Evolutionary conservation across 2,888 invertebrate genomes (phyloP).

Genomic region (Flexamia atlantica): DNA sequence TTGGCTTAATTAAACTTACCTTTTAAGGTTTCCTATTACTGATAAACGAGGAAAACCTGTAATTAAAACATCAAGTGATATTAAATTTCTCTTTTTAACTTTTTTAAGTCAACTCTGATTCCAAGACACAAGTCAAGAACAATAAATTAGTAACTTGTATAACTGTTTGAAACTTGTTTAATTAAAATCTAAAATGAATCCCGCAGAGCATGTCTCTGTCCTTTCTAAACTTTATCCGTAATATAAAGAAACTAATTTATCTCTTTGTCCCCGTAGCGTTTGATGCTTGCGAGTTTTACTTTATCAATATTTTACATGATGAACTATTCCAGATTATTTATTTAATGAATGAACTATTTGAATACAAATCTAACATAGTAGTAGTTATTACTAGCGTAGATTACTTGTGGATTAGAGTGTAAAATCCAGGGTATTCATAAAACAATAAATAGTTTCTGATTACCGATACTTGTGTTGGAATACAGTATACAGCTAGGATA

Average conservation of each 20-base stretch:
- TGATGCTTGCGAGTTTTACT: neutral
- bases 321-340: too few species aligned
- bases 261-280: neutral
- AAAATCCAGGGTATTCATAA: too few species aligned
- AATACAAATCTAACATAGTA: too few species aligned
- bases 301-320: too few species aligned
- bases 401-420: too few species aligned
- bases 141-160: constrained; percentile 31
- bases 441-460: too few species aligned
- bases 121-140: constrained; percentile 43
- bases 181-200: constrained; percentile 43
- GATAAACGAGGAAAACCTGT: constrained; percentile 16
- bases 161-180: constrained; percentile 45
- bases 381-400: too few species aligned
- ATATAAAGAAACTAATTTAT: constrained; percentile 23
- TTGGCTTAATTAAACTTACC: constrained; percentile 20
- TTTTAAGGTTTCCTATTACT: constrained; percentile 32
- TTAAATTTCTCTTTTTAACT: constrained; percentile 37
- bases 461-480: too few species aligned
- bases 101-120: constrained; percentile 35
- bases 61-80: constrained; percentile 33
- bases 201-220: constrained; percentile 41
- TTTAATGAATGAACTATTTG: too few species aligned
- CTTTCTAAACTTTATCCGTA: constrained; percentile 5
- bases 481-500: too few species aligned